Evolutionary conservation across 2,888 invertebrate species (phyloP), one percentile per base, ranked within the genome.

Genomic region (Eupithecia subfuscata): DNA sequence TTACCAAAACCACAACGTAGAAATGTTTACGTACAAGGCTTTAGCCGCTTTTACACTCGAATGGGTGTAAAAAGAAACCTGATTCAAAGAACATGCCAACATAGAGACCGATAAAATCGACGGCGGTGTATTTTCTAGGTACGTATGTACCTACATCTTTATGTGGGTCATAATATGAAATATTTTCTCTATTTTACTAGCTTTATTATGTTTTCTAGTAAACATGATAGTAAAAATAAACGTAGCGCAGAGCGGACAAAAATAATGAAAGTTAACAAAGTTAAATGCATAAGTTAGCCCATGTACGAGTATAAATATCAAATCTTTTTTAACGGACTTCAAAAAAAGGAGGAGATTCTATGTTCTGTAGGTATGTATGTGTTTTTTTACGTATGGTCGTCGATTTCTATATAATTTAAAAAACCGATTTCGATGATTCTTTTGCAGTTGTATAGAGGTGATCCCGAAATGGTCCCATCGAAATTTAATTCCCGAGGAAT

Each of bases 11-110:
- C 60, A 60, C 16, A 68, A 63, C 71, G 22, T 64, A 45, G 12
- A 25, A 64, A 68, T 52, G 70, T 65, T 72, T 74, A 72, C 37
- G 60, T 70, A 67, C 68, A 34, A 72, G 63, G 68, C 60, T 73
- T 71, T 70, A 77, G 70, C 72, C 60, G 68, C 70, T 60, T 75
- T 73, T 73, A 52, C 77, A 37, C 75, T 37, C 56, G 65, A 75
- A 71, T 69, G 75, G 65, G 34, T 71, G 34, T 52, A 71, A 73
- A 75, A 77, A 77, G 75, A 70, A 77, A 70, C 60, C 56, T 48
- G 63, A 72, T 65, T 77, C 74, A 75, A 75, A 73, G 75, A 75
- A 77, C 71, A 74, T 73, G 68, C 40, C 68, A 40, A 68, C 68
- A 45, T 68, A 68, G 18, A 67, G 22, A 45, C 16, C 43, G 43